Evolutionary conservation across 1,140 invertebrate species (phyloP).

Genomic region (Tetranychus urticae): DNA sequence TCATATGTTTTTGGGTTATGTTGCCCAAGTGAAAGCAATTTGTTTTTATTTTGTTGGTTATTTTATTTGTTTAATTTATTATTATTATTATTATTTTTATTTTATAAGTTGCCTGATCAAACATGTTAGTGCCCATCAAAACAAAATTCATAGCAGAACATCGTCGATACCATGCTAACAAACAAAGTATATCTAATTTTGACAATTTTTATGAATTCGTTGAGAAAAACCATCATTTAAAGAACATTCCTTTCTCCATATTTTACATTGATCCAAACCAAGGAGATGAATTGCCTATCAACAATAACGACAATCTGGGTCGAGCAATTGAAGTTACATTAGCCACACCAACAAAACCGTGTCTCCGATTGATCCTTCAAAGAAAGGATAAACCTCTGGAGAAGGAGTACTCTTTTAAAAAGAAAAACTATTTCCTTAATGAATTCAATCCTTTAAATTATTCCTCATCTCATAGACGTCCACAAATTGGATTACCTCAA

Average conservation of each 20-base stretch:
- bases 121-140: too few relatives aligned
- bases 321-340: slow-evolving; percentile 34
- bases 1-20: too few relatives aligned
- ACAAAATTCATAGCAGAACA: slow-evolving; percentile 90
- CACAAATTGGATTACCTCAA: slow-evolving; percentile 60
- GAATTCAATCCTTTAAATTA: slow-evolving; percentile 18
- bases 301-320: slow-evolving; percentile 88
- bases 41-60: too few relatives aligned
- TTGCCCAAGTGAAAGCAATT: too few relatives aligned
- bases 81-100: too few relatives aligned
- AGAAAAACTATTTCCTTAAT: slow-evolving; percentile 39
- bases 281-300: slow-evolving; percentile 88
- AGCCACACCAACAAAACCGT: slow-evolving; percentile 46
- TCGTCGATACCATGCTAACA: slow-evolving; percentile 63
- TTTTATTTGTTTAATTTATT: too few relatives aligned
- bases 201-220: slow-evolving; percentile 63
- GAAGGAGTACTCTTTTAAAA: slow-evolving; percentile 21
- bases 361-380: slow-evolving; percentile 70
- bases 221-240: slow-evolving; percentile 56
- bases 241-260: slow-evolving; percentile 64
- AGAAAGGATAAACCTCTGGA: slow-evolving; percentile 45
- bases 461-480: slow-evolving; percentile 1
- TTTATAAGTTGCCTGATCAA: too few relatives aligned
- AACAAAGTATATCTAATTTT: slow-evolving; percentile 42
- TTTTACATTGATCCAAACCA: slow-evolving; percentile 86